Conservation (phyloP, 92 coral and sea anemone species). For the Actinernus sp. region DNA sequence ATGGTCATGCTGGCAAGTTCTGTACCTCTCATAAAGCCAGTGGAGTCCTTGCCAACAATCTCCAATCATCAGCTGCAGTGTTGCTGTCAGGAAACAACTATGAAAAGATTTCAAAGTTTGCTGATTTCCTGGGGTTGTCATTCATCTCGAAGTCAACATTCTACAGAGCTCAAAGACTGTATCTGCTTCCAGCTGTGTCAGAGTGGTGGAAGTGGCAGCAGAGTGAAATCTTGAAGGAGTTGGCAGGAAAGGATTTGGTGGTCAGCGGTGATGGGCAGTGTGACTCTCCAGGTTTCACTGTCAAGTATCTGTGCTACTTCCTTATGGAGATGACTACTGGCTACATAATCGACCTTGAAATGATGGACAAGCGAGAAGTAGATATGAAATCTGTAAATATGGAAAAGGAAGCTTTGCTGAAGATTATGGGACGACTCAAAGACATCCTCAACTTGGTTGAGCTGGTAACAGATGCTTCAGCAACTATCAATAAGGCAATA, state of each 20-base stretch:
- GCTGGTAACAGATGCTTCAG: slow-evolving; percentile 22
- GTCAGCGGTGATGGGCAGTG: no score
- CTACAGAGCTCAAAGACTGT: slow-evolving; percentile 11
- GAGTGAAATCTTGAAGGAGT: neutral
- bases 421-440: slow-evolving; percentile 4
- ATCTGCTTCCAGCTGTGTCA: slow-evolving; percentile 13
- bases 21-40: slow-evolving; percentile 6
- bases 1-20: slow-evolving; percentile 19
- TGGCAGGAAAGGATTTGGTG: neutral
- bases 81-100: slow-evolving; percentile 18
- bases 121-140: slow-evolving; percentile 21
- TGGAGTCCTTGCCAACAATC: slow-evolving; percentile 14
- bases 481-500: slow-evolving; percentile 13
- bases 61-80: slow-evolving; percentile 13
- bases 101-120: slow-evolving; percentile 22
- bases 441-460: slow-evolving; percentile 11
- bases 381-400: slow-evolving; percentile 17
- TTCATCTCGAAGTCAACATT: slow-evolving; percentile 10
- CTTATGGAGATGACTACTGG: slow-evolving; percentile 6
- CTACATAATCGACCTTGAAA: slow-evolving; percentile 16
- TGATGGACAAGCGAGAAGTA: slow-evolving; percentile 9
- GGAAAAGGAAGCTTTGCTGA: slow-evolving; percentile 8
- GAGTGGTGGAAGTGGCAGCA: slow-evolving; percentile 17
- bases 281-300: no score
- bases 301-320: slow-evolving; percentile 20